phyloP scores from a whole-genome alignment of 92 coral and sea anemone species.

The Epizoanthus fatuus region DNA sequence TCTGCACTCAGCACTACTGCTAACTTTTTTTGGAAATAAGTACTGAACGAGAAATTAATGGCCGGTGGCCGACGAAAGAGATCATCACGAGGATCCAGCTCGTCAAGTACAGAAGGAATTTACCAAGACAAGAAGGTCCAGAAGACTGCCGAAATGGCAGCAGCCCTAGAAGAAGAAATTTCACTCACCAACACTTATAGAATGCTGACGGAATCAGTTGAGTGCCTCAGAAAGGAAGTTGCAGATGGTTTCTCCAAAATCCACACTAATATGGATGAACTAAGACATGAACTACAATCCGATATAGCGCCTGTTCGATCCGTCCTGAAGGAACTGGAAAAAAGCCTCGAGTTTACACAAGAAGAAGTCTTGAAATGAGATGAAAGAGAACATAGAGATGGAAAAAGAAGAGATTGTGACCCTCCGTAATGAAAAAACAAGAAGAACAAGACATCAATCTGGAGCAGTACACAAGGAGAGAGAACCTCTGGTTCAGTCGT shows the following conservation, averaged over 20 bases:
- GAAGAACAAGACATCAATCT: background rate
- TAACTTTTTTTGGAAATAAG: no score
- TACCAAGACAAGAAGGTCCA: background rate
- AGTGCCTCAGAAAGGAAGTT: background rate
- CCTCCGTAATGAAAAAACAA: background rate
- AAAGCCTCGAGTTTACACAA: slow-evolving; percentile 15
- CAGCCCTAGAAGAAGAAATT: background rate
- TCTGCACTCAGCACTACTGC: no score
- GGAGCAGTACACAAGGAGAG: slow-evolving; percentile 30
- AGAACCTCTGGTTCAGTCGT: slow-evolving; percentile 6
- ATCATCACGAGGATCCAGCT: slow-evolving; percentile 1
- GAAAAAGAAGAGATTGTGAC: background rate
- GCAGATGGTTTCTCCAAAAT: slow-evolving; percentile 14
- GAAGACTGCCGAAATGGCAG: background rate
- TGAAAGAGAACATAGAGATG: background rate
- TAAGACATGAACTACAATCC: slow-evolving; percentile 3
- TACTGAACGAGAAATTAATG: background rate
- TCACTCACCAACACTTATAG: background rate
- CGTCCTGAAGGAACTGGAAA: background rate
- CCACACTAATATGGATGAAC: slow-evolving; percentile 4
- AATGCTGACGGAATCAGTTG: background rate
- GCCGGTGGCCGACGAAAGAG: slow-evolving; percentile 11
- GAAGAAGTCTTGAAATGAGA: background rate
- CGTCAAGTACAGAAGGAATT: background rate
- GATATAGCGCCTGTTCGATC: background rate